Conservation (phyloP, 1,140 invertebrate species). For the Onthophagus taurus region DNA sequence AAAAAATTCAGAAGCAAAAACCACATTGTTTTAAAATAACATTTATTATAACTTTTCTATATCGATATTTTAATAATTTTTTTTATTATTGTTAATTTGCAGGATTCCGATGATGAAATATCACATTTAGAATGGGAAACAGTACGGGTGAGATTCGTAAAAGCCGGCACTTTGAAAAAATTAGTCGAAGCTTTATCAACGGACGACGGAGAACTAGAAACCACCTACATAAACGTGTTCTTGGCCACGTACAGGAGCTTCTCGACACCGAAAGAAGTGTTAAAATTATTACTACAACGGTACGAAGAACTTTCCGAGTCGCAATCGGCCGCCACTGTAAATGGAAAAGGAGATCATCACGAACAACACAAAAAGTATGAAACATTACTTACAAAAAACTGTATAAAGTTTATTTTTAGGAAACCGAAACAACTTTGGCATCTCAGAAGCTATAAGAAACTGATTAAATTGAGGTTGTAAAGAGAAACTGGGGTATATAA, state of each 20-base stretch:
- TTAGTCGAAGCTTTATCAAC: slow-evolving; percentile 87
- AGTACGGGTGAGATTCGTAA: slow-evolving; percentile 89
- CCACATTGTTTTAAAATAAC: no score
- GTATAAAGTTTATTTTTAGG: no score
- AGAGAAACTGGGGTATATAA: no score
- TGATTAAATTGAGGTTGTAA: no score
- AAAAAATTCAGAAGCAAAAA: no score
- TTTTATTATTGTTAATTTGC: slow-evolving; percentile 19
- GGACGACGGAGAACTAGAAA: slow-evolving; percentile 91
- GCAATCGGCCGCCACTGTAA: slow-evolving; percentile 20
- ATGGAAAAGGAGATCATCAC: slow-evolving; percentile 41
- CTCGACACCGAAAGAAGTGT: slow-evolving; percentile 68
- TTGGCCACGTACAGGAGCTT: slow-evolving; percentile 87
- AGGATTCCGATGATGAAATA: slow-evolving; percentile 82
- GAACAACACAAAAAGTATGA: slow-evolving; percentile 68
- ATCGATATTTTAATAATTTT: background rate
- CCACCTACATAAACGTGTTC: slow-evolving; percentile 96
- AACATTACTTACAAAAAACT: no score
- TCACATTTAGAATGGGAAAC: slow-evolving; percentile 99
- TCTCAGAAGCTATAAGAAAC: no score
- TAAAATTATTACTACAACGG: slow-evolving; percentile 69
- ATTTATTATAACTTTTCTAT: no score
- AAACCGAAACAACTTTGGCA: no score
- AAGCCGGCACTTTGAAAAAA: slow-evolving; percentile 89
- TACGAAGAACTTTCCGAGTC: slow-evolving; percentile 53